Evolutionary conservation across 35 echinoderm and acorn worm genomes (phyloP), one percentile per base, ranked within the genome.

Genomic region (Lytechinus variegatus): DNA sequence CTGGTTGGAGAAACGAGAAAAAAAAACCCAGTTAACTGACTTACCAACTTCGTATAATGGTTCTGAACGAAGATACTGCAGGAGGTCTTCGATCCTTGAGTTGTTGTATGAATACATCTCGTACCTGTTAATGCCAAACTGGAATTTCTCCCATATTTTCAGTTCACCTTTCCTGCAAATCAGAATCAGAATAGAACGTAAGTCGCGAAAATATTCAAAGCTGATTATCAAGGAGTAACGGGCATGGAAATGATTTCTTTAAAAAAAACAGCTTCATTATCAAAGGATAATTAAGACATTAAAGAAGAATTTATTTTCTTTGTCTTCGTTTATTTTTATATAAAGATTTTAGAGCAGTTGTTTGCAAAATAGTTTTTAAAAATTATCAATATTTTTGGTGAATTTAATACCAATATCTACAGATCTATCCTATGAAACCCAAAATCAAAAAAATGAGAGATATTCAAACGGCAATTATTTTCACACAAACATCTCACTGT

Each of bases 81-180:
- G 33, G 8, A 99, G 87, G 52, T 97, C 95, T 87, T 97, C 96
- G 5, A 99, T 96, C 19, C 72, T 54, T 1, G 95, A 92, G 54
- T 91, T 95, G 89, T 99, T 99, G 54, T 72, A 97, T n/a, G 97
- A 97, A 89, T 99, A 99, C 33, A 99, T 91, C 94, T 97, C 98
- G 55, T 97, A 99, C 27, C 98, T 89, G 91, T 98, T 99, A 27
- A 99, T 99, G 24, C 94, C 71, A 16, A 91, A 94, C 66, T 99
- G 98, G 88, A 99, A 99, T 54, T 95, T 54, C 66, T 99, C 97
- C 98, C 97, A 99, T 94, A 97, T 96, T 54, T 98, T 98, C 27
- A 87, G 95, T 19, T 96, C 87, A 60, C 61, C 91, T 79, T 94
- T 91, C 27, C 97, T 97, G 88, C 28, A 95, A 86, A 97, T 58